Evolutionary conservation across 2,888 invertebrate species (phyloP).

Genomic region (Himalopsyche japonica): DNA sequence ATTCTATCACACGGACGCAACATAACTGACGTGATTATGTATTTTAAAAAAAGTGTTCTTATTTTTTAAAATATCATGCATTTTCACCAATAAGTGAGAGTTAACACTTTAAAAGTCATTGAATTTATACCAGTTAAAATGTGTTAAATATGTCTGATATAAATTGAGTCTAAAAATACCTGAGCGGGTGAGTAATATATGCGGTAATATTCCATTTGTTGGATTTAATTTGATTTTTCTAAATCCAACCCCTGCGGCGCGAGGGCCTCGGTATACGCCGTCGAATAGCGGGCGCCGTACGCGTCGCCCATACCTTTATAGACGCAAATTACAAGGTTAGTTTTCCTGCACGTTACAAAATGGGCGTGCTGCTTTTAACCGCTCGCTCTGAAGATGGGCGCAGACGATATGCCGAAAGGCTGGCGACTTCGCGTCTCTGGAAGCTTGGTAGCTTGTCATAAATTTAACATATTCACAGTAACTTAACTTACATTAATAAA

Average conservation of each 20-base stretch:
- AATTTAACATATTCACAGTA: too few relatives aligned
- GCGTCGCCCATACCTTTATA: not conserved
- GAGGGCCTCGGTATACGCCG: not conserved
- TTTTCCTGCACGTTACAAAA: not conserved
- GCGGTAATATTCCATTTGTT: not conserved
- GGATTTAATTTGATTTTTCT: not conserved
- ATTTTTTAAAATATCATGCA: too few relatives aligned
- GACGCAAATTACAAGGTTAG: not conserved
- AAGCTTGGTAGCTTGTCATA: not conserved
- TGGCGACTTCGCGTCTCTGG: not conserved
- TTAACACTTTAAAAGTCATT: too few relatives aligned
- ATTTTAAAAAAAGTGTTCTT: too few relatives aligned
- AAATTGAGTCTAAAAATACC: too few relatives aligned
- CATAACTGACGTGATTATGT: too few relatives aligned
- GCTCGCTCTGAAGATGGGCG: not conserved
- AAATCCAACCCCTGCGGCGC: not conserved
- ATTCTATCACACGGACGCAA: too few relatives aligned
- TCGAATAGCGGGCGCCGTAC: not conserved
- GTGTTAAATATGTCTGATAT: too few relatives aligned
- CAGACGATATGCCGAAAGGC: not conserved
- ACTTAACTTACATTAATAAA: not conserved
- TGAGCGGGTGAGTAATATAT: too few relatives aligned
- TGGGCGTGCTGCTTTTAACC: not conserved
- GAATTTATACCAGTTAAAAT: too few relatives aligned
- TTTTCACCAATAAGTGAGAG: too few relatives aligned